Base-by-base conservation (phyloP, 1,140 invertebrate species). In the Anoplophora glabripennis region DNA sequence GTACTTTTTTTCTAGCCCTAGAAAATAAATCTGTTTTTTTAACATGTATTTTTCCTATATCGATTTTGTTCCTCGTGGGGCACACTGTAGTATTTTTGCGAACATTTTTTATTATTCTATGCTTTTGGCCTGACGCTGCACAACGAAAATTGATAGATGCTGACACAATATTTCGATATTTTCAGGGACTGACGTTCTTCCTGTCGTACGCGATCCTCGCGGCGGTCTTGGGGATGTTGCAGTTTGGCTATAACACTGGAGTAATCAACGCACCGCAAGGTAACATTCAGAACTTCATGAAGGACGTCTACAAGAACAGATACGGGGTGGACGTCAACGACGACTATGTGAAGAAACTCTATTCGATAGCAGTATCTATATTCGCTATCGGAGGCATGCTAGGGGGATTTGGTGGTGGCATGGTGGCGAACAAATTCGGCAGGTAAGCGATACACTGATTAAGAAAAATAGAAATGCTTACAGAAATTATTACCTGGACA, bases 171-270 rank as follows among this genome's bases (percentile, higher is more conserved):
- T 45, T 14, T 15, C 7, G 17, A 46, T 46, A 61, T 65, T 85
- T 84, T 40, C 81, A 94, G 92, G 90, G 92, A 59, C 81, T 96
- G 66, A 98, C 94, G 55, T 88, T 90, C 71, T 90, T 93, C 78
- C 84, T 98, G 70, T 87, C 90, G 64, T 94, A 95, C 78, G 88
- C 94, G 64, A 96, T 97, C 76, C 86, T 93, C 70, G 87, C 94
- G 54, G 93, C 95, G 52, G 94, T 96, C 62, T 85, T 98, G 65
- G 92, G 97, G 14, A 99, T 99, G 89, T 85, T 99, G 69, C 96
- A 99, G 78, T 98, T 99, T 78, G 97, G 97, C 64, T 99, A 96
- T 83, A 98, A 99, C 77, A 98, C 95, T 8, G 96, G 96, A 64
- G 96, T 98, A 57, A 96, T 99, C 74, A 99, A 99, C 81, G 91